Percentiles rank a stretch among this genome's conserved stretches.
Evolutionary conservation across 2,113 vertebrate genomes (phyloP).

Genomic region (Nesogale talazaci): DNA sequence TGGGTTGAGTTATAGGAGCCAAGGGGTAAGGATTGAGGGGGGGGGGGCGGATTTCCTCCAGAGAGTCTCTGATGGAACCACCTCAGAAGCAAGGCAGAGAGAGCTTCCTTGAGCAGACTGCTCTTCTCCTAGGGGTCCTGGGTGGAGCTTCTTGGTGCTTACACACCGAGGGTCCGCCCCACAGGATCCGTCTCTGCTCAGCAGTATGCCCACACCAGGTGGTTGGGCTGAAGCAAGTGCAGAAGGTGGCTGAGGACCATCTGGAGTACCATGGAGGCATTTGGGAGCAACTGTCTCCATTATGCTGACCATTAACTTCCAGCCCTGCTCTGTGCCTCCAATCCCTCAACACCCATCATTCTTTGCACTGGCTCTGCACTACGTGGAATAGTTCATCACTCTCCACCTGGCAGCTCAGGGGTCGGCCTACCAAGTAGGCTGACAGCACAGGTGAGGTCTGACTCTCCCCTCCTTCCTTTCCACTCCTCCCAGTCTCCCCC

Average conservation of each 20-base stretch:
- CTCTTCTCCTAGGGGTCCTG: too few relatives aligned
- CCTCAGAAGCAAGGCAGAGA: accelerated
- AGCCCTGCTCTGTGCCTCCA: background rate
- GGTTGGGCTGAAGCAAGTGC: background rate
- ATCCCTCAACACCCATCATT: background rate
- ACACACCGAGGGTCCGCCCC: background rate
- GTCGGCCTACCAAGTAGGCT: background rate
- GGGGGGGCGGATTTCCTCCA: too few relatives aligned
- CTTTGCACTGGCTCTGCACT: background rate
- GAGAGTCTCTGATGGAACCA: background rate
- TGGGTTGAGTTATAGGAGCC: background rate
- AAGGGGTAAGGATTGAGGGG: too few relatives aligned
- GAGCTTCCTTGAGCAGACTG: background rate
- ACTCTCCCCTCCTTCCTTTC: too few relatives aligned
- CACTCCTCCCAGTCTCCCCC: background rate
- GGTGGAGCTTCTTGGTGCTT: background rate
- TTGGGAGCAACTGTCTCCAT: background rate
- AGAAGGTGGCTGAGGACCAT: too few relatives aligned
- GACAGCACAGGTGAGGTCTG: background rate
- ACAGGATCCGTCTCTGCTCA: background rate
- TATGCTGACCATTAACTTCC: background rate
- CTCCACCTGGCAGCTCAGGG: background rate
- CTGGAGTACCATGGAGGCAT: background rate
- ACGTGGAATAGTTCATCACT: background rate
- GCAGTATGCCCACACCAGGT: background rate